phyloP scores from a whole-genome alignment of 2,113 vertebrate species.

The Phalacrocorax aristotelis region DNA sequence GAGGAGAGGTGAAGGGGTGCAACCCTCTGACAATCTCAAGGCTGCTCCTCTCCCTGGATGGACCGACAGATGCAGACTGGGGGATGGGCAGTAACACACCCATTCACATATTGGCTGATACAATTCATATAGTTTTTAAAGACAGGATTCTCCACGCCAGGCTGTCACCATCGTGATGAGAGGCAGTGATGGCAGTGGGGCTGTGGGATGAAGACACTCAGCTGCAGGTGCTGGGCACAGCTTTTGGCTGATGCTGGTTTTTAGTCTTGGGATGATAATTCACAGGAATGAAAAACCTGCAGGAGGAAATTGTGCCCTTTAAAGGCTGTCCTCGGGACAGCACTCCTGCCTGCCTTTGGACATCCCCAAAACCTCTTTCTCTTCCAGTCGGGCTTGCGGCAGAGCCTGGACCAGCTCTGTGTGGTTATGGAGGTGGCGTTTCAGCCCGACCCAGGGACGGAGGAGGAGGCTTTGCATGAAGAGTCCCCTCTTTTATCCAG shows the following conservation, averaged over 20 bases:
- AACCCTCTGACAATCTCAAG: not conserved
- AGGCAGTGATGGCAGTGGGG: not conserved
- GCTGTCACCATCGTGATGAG: fast-evolving
- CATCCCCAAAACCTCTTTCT: not conserved
- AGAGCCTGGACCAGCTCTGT: constrained; percentile 61
- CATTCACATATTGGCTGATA: fast-evolving
- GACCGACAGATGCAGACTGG: not conserved
- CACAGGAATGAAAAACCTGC: not conserved
- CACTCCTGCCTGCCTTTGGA: not conserved
- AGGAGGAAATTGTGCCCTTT: not conserved
- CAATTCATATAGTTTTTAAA: fast-evolving
- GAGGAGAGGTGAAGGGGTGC: not conserved
- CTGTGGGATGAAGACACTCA: not conserved
- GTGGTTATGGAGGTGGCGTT: constrained; percentile 60
- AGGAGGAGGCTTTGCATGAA: not conserved
- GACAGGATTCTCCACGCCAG: not conserved
- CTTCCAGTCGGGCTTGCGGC: constrained; percentile 50
- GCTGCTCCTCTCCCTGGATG: not conserved
- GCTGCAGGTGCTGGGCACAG: not conserved
- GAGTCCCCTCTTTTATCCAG: constrained; percentile 66
- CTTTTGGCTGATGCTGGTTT: not conserved
- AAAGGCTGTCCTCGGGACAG: not conserved
- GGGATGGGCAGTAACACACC: not conserved
- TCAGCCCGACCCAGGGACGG: fast-evolving
- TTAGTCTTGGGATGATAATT: not conserved